These are phyloP conservation scores for Holotrichia oblita DNA, from an alignment of 1,140 invertebrate species.

Conservation along the genomic window DNA sequence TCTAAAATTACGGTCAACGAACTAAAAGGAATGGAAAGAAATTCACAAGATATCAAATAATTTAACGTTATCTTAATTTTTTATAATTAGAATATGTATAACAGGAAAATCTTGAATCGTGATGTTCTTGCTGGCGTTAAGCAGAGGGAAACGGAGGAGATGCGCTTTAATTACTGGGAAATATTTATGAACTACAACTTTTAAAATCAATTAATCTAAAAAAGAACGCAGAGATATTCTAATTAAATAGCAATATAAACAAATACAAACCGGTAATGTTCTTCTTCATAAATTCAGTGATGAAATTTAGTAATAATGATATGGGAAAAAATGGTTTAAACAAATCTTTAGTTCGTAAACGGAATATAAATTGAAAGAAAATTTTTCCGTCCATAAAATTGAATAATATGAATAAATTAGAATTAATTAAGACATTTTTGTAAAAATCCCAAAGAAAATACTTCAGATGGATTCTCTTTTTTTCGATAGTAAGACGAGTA, in stretches of 20 bases:
- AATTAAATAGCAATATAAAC: not conserved
- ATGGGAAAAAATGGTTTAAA: no score
- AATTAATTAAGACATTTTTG: no score
- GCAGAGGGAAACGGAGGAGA: not conserved
- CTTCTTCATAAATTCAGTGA: not conserved
- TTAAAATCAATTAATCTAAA: not conserved
- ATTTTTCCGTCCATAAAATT: no score
- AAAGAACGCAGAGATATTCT: not conserved
- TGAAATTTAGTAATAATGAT: no score
- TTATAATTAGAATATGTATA: conserved; percentile 11
- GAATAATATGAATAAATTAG: no score
- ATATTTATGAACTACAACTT: not conserved
- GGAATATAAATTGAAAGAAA: no score
- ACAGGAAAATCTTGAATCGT: not conserved
- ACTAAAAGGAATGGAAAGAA: conserved; percentile 17
- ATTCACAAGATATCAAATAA: not conserved
- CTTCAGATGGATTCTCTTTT: no score
- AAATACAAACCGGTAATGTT: not conserved
- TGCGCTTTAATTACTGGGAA: not conserved
- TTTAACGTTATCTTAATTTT: conserved; percentile 15
- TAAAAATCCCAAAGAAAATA: no score
- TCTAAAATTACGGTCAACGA: conserved; percentile 18
- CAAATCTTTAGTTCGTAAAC: no score
- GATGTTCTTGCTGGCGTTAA: not conserved
- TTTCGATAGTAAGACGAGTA: no score